Evolutionary conservation across 2,888 invertebrate species (phyloP).

Genomic region (Meteorus cinctellus): DNA sequence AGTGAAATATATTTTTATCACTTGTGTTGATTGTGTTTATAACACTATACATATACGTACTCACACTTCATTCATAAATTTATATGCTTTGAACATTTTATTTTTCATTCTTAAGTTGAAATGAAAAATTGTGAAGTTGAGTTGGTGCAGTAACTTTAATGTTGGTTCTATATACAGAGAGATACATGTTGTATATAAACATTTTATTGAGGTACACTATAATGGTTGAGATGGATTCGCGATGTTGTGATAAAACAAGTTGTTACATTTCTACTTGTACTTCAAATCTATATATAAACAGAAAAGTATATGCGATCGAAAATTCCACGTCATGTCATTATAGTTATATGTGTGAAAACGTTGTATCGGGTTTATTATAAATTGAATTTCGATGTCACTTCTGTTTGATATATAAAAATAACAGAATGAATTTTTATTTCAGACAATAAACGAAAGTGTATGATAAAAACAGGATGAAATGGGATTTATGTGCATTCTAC

Average conservation of each 20-base stretch:
- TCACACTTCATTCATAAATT: too few relatives aligned
- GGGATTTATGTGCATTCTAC: neutral
- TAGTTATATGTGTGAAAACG: neutral
- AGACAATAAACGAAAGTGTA: constrained; percentile 31
- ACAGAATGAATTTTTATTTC: constrained; percentile 55
- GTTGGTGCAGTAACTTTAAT: neutral
- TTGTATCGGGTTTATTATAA: neutral
- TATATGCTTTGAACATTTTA: neutral
- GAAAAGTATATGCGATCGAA: neutral
- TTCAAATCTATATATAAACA: neutral
- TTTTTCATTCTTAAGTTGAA: constrained; percentile 2
- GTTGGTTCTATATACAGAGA: neutral
- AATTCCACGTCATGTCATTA: neutral
- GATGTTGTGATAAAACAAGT: constrained; percentile 19
- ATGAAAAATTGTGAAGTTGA: neutral
- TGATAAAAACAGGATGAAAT: neutral
- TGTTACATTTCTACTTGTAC: neutral
- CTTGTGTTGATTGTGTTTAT: too few relatives aligned
- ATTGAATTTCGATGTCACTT: neutral
- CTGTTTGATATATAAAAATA: constrained; percentile 48
- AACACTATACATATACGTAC: too few relatives aligned
- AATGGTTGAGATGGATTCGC: constrained; percentile 11
- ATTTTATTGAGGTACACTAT: constrained; percentile 15
- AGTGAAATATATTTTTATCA: too few relatives aligned
- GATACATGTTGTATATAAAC: neutral